These are phyloP conservation scores for Lepus europaeus DNA, from an alignment of 2,113 vertebrate species.

Conservation along the genomic window DNA sequence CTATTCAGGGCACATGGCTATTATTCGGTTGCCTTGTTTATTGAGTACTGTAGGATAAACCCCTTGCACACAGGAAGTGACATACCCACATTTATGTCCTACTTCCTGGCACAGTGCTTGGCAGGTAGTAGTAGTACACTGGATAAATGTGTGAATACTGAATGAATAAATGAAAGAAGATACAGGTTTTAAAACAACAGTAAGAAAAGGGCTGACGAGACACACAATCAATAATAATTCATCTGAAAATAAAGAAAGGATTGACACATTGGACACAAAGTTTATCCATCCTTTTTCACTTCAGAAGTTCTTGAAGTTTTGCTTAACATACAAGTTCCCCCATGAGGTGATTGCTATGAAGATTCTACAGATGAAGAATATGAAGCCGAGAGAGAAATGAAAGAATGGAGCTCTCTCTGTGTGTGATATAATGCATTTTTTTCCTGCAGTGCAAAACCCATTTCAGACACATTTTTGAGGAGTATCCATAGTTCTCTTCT, in stretches of 20 bases:
- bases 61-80: no score
- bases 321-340: neutral
- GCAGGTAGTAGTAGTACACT: neutral
- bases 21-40: neutral
- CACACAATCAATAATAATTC: neutral
- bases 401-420: neutral
- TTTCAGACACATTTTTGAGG: neutral
- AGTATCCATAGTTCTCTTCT: neutral
- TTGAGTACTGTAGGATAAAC: neutral
- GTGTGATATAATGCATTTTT: neutral
- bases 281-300: neutral
- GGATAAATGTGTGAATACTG: neutral
- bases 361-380: neutral
- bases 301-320: neutral
- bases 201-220: neutral
- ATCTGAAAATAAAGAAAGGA: neutral
- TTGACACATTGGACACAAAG: no score
- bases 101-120: no score
- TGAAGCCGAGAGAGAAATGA: neutral
- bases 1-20: neutral
- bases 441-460: neutral
- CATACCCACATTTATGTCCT: neutral
- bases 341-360: accelerated
- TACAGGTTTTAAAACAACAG: neutral
- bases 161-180: neutral